Percentiles rank a stretch among this genome's conserved stretches.
Conservation (phyloP, 2,888 invertebrate genomes). For the Athrips mouffetella region DNA sequence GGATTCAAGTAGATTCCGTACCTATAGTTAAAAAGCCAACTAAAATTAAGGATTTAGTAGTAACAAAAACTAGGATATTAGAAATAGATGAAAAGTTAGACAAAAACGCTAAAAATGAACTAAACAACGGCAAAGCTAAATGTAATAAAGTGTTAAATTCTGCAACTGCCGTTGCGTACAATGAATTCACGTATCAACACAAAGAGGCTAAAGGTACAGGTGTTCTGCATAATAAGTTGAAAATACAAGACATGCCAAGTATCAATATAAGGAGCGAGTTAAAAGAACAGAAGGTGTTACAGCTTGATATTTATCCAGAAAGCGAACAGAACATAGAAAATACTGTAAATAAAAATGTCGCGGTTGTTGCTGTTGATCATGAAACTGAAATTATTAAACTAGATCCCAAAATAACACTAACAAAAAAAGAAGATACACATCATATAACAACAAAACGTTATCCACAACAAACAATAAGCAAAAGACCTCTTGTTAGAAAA, state of each 20-base stretch:
- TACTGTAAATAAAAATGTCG: constrained; percentile 42
- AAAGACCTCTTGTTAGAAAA: constrained; percentile 42
- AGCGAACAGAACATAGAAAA: constrained; percentile 28
- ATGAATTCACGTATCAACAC: constrained; percentile 54
- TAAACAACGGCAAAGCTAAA: constrained; percentile 38
- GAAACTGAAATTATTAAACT: constrained; percentile 16
- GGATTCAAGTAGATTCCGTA: constrained; percentile 36
- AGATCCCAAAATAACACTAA: neutral
- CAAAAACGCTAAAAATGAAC: constrained; percentile 33
- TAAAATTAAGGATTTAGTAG: constrained; percentile 44
- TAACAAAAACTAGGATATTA: constrained; percentile 50
- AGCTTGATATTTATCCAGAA: constrained; percentile 68
- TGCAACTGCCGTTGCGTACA: constrained; percentile 49
- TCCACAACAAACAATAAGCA: constrained; percentile 15
- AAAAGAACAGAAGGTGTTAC: constrained; percentile 68
- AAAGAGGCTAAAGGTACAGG: constrained; percentile 38
- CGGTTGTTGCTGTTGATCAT: constrained; percentile 43
- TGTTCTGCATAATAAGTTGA: constrained; percentile 38
- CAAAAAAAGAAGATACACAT: neutral
- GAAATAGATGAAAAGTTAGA: constrained; percentile 48
- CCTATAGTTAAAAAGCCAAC: constrained; percentile 34
- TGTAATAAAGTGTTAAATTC: constrained; percentile 25
- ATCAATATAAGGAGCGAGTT: constrained; percentile 73
- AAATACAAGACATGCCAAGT: constrained; percentile 70
- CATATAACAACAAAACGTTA: constrained; percentile 8